phyloP scores from a whole-genome alignment of 2,113 vertebrate genomes.

The Callopanchax toddi region DNA sequence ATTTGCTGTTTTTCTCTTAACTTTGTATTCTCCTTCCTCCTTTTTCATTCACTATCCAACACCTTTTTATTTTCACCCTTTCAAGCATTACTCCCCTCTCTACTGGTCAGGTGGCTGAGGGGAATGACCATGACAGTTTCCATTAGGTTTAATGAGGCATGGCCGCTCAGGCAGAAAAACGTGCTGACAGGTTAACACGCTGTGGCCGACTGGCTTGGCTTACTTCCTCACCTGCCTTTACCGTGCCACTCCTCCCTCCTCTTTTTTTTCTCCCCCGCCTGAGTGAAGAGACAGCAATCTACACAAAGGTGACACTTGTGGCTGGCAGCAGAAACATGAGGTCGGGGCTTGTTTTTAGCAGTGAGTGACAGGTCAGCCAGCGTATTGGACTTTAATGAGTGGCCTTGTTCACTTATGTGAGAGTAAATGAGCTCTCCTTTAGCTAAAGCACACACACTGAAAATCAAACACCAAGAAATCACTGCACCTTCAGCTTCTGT shows the following conservation, averaged over 20 bases:
- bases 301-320: conserved; percentile 68
- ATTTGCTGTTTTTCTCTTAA: conserved; percentile 32
- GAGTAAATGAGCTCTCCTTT: conserved; percentile 12
- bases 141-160: conserved; percentile 78
- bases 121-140: conserved; percentile 68
- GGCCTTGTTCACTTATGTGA: conserved; percentile 8
- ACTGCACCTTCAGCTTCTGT: background rate
- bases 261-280: conserved; percentile 32
- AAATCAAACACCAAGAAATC: background rate
- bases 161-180: conserved; percentile 69
- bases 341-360: conserved; percentile 45
- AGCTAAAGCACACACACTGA: background rate
- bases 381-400: conserved; percentile 50
- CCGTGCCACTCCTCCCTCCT: conserved; percentile 3
- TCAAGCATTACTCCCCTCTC: conserved; percentile 22
- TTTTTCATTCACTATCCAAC: conserved; percentile 1
- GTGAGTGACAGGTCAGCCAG: conserved; percentile 53
- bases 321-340: conserved; percentile 60
- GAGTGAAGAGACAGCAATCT: conserved; percentile 37
- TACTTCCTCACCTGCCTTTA: conserved; percentile 51
- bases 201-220: conserved; percentile 60
- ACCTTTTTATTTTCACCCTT: conserved; percentile 38
- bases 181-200: conserved; percentile 76
- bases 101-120: conserved; percentile 47
- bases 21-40: conserved; percentile 19